Evolutionary conservation across 2,888 invertebrate genomes (phyloP).

Genomic region (Labia minor): DNA sequence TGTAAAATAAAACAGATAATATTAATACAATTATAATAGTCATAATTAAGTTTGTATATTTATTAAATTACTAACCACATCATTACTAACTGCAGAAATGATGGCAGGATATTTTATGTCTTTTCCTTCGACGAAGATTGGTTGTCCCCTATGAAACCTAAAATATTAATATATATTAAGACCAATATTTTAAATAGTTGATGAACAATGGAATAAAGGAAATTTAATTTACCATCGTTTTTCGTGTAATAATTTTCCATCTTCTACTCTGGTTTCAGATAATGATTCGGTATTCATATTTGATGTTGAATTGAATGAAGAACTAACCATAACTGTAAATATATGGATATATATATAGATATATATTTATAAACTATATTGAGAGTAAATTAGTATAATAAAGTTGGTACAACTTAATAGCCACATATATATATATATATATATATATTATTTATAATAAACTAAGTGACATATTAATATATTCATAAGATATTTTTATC

Average conservation of each 20-base stretch:
- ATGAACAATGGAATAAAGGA: conserved; percentile 23
- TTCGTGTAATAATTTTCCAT: conserved; percentile 87
- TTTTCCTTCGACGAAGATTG: conserved; percentile 80
- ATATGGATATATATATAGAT: not conserved
- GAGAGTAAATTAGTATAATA: no score
- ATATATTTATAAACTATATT: not conserved
- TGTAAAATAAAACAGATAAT: conserved; percentile 41
- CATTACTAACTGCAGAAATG: conserved; percentile 82
- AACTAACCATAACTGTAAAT: not conserved
- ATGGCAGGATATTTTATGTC: conserved; percentile 79
- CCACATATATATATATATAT: no score
- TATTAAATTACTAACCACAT: conserved; percentile 55
- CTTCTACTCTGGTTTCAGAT: conserved; percentile 77
- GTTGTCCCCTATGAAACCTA: conserved; percentile 84
- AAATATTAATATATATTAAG: conserved; percentile 18
- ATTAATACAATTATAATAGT: conserved; percentile 14
- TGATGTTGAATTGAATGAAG: not conserved
- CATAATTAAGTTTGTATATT: not conserved
- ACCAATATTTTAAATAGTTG: conserved; percentile 18
- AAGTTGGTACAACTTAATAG: no score
- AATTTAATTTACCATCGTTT: conserved; percentile 59
- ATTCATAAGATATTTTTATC: no score
- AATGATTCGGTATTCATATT: not conserved
- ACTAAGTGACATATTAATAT: no score
- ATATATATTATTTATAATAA: no score